phyloP scores from a whole-genome alignment of 2,888 invertebrate species.

The Ptychoptera albimana region DNA sequence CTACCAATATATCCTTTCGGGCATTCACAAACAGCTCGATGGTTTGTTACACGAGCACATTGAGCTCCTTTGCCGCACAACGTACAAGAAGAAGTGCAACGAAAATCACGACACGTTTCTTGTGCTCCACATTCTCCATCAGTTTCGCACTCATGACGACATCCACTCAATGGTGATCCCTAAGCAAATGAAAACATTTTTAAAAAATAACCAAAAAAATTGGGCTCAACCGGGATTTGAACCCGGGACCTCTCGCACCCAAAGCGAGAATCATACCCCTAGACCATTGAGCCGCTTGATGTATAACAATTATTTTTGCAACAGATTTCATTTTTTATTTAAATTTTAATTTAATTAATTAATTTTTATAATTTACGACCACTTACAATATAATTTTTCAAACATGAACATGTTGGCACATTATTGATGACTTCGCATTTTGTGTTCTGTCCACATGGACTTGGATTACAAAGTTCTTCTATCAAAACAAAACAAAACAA shows the following conservation, averaged over 20 bases:
- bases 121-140: constrained; percentile 56
- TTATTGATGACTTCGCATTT: constrained; percentile 62
- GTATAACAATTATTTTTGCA: neutral
- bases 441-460: constrained; percentile 67
- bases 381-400: constrained; percentile 47
- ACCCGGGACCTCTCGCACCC: constrained; percentile 47
- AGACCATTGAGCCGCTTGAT: constrained; percentile 33
- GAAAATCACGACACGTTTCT: constrained; percentile 57
- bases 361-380: neutral
- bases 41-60: constrained; percentile 57
- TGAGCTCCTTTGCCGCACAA: constrained; percentile 65
- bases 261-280: constrained; percentile 45
- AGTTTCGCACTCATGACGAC: constrained; percentile 68
- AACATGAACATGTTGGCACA: constrained; percentile 63
- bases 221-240: constrained; percentile 44
- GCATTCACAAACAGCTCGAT: constrained; percentile 63
- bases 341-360: neutral
- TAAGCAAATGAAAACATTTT: constrained; percentile 17
- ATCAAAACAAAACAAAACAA: constrained; percentile 8
- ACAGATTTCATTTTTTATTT: neutral
- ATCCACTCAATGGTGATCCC: constrained; percentile 62
- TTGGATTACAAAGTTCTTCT: constrained; percentile 74
- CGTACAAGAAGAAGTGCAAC: constrained; percentile 59
- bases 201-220: constrained; percentile 10
- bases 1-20: constrained; percentile 70